Evolutionary conservation across 2,113 vertebrate genomes (phyloP).

Genomic region (Rhabdomys dilectus): DNA sequence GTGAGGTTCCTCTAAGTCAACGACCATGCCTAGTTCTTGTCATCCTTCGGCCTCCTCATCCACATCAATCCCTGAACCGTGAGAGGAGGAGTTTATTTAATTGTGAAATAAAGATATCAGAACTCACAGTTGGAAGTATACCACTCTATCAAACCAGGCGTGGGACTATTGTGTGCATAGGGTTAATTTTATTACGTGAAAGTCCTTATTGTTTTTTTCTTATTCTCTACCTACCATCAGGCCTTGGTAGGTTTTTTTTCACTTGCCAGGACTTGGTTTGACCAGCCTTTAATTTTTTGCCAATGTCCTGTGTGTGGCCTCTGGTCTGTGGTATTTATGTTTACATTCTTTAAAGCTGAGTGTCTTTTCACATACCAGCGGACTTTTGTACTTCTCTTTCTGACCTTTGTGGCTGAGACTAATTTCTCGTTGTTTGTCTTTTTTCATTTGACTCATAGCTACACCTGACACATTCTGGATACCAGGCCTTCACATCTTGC

Average conservation of each 20-base stretch:
- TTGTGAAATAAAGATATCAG: neutral
- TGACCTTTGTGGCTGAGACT: neutral
- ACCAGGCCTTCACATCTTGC: neutral
- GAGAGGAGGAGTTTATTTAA: neutral
- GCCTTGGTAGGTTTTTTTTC: neutral
- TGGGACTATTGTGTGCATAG: neutral
- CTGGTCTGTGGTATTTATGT: neutral
- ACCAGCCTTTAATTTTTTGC: neutral
- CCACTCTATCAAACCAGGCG: neutral
- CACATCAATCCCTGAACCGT: neutral
- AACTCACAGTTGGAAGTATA: neutral
- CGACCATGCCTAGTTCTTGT: neutral
- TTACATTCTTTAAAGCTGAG: neutral
- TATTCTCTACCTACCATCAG: neutral
- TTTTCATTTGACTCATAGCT: neutral
- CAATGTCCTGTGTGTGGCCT: neutral
- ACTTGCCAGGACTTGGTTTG: neutral
- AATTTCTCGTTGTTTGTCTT: neutral
- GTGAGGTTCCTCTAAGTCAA: neutral
- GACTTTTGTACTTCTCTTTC: neutral
- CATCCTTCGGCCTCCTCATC: neutral
- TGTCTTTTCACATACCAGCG: neutral
- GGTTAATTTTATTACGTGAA: neutral
- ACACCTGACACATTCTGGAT: neutral
- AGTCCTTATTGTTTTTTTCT: neutral